phyloP scores from a whole-genome alignment of 1,140 invertebrate genomes.

The Solenopsis invicta region DNA sequence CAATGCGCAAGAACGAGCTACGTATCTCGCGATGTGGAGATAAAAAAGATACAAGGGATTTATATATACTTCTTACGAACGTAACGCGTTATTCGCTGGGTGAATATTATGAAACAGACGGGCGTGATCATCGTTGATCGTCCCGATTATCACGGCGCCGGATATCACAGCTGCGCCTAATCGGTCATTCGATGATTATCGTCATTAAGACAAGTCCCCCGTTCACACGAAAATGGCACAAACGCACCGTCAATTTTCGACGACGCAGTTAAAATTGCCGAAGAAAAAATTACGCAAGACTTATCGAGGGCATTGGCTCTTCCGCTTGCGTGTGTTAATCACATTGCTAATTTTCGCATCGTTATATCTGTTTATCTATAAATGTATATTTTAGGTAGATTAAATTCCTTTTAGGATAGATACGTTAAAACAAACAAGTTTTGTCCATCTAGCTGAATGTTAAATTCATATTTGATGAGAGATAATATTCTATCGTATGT shows the following conservation, averaged over 20 bases:
- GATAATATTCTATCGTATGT: not conserved
- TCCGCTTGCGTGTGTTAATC: conserved; percentile 6
- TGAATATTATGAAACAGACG: conserved; percentile 1
- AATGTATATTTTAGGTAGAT: not conserved
- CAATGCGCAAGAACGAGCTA: not conserved
- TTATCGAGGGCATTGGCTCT: not conserved
- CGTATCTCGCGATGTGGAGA: not conserved
- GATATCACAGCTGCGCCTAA: conserved; percentile 27
- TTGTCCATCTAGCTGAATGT: not conserved
- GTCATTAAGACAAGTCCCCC: not conserved
- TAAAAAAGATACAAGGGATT: not conserved
- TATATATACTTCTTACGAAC: not conserved
- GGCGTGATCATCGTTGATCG: not conserved
- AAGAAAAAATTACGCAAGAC: not conserved
- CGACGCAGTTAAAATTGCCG: conserved; percentile 12
- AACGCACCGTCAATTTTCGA: not conserved
- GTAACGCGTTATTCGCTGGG: not conserved
- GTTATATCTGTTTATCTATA: not conserved
- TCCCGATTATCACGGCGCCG: not conserved
- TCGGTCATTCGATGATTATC: conserved; percentile 23
- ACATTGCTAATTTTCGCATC: not conserved
- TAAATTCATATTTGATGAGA: not conserved
- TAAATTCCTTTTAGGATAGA: not conserved
- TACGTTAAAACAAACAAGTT: not conserved
- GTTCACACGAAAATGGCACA: not conserved